These are phyloP conservation scores for Drosophila putrida DNA, from an alignment of 2,888 invertebrate species.

Conservation along the genomic window DNA sequence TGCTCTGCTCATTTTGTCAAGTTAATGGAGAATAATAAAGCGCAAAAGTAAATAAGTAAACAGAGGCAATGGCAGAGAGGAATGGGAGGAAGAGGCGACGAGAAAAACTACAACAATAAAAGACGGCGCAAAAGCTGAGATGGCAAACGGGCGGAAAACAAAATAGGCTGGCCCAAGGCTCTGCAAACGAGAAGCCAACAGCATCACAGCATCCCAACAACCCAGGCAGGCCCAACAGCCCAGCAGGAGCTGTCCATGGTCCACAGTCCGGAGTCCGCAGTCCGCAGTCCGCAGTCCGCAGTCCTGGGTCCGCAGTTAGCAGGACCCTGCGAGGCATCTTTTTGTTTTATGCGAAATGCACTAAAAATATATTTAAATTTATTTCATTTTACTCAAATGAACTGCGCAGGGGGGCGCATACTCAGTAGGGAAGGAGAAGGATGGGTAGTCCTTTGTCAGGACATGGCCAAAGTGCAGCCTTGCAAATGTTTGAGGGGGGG, in stretches of 20 bases:
- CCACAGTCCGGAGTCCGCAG: neutral
- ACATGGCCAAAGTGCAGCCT: constrained; percentile 72
- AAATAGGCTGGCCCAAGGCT: constrained; percentile 61
- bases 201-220: constrained; percentile 21
- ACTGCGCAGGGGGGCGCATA: constrained; percentile 52
- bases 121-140: constrained; percentile 69
- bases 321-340: constrained; percentile 71
- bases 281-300: constrained; percentile 8
- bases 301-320: constrained; percentile 1
- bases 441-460: constrained; percentile 28
- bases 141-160: constrained; percentile 79
- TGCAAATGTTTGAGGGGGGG: constrained; percentile 48
- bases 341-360: constrained; percentile 82
- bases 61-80: constrained; percentile 52
- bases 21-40: constrained; percentile 81
- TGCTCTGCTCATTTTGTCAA: constrained; percentile 74
- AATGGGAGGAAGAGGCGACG: neutral
- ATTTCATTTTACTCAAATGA: constrained; percentile 79
- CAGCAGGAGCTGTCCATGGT: constrained; percentile 29
- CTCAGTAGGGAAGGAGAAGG: neutral
- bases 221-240: constrained; percentile 23
- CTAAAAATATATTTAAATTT: constrained; percentile 81
- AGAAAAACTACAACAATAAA: constrained; percentile 77
- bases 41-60: constrained; percentile 81
- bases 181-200: constrained; percentile 48